Base-by-base conservation (phyloP, 2,888 invertebrate species). In the Fabriciana adippe region DNA sequence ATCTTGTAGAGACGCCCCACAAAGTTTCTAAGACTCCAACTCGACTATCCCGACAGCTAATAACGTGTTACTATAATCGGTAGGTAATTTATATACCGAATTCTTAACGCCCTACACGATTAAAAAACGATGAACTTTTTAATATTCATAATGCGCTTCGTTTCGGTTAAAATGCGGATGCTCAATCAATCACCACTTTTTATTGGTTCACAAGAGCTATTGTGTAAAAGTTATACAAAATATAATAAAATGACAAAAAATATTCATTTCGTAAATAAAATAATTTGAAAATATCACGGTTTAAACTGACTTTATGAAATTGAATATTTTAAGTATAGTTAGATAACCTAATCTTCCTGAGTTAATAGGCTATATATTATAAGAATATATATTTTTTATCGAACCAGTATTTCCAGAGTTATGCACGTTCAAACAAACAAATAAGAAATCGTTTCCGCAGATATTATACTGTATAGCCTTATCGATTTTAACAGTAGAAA, bases 51-150 rank as follows among this genome's bases (percentile, higher is more conserved):
- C 81, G 83, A 83, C 75, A 70, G 72, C 78, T 86, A 87, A 86
- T 87, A 88, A 84, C 81, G 82, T 77, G 85, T 83, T 87, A 76
- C 79, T 78, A 81, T 87, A 87, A 89, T 85, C 84, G 86, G 81
- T 80, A 81, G 78, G 81, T 89, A 89, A 90, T 89, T 89, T 90
- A 89, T 88, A 84, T 80, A 81, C 79, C 80, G 76, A 82, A 85
- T 84, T 85, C 81, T 81, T 79, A 83, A 89, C 87, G 88, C 88
- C 86, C 82, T 80, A 78, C 75, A 76, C 81, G 77, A 86, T 87
- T 88, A 85, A 87, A 83, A 81, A 79, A 72, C 78, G 77, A 81
- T 82, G 80, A 79, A 81, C 81, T 78, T 79, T 85, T 87, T 78
- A 81, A 81, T 79, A 82, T 81, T 80, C 80, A 77, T 78, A 80